Conservation (phyloP, 1,140 invertebrate species). For the Campodea augens region DNA sequence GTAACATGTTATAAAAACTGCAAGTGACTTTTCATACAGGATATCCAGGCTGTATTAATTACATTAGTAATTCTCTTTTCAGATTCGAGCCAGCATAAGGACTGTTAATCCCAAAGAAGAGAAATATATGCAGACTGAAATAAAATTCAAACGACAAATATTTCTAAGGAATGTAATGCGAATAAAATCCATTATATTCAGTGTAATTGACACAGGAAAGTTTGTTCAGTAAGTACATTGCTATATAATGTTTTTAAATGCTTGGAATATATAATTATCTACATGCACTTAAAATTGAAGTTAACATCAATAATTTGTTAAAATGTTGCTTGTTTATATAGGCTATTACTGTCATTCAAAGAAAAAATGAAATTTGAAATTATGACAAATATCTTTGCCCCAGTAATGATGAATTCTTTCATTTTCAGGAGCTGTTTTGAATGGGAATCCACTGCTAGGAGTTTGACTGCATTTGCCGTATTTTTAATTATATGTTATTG, state of each 20-base stretch:
- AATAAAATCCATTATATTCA: constrained; percentile 71
- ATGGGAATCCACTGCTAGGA: constrained; percentile 85
- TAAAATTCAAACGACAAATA: constrained; percentile 86
- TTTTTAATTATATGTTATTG: constrained; percentile 65
- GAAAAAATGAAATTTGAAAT: no score
- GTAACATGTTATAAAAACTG: no score
- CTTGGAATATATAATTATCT: no score
- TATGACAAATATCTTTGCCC: no score
- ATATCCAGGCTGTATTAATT: no score
- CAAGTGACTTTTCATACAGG: no score
- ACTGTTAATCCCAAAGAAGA: constrained; percentile 90
- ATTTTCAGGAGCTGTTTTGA: constrained; percentile 75
- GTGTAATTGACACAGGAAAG: constrained; percentile 72
- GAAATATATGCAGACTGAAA: constrained; percentile 83
- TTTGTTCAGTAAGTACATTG: constrained; percentile 62
- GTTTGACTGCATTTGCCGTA: constrained; percentile 63
- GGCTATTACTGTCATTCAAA: no score
- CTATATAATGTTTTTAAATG: constrained; percentile 1
- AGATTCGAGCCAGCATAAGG: constrained; percentile 69
- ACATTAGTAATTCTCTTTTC: no score
- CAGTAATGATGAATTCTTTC: no score
- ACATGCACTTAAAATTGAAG: no score
- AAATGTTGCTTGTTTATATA: no score
- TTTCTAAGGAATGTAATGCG: constrained; percentile 87
- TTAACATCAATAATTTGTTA: no score